Conservation (phyloP, 2,888 invertebrate species). For the Cerastis leucographa region DNA sequence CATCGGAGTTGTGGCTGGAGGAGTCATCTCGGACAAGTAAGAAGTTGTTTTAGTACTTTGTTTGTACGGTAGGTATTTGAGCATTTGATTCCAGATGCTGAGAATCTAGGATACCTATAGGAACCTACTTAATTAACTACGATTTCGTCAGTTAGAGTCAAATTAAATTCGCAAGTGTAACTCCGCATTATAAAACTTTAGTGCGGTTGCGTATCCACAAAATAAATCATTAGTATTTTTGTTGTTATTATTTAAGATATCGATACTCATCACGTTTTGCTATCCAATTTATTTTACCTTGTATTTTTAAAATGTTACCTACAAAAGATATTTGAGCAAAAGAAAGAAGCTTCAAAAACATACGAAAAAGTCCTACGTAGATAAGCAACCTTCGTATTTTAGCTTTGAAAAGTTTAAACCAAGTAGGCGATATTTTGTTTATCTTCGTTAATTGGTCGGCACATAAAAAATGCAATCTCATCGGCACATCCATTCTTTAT, state of each 20-base stretch:
- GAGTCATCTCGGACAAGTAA: slow-evolving; percentile 94
- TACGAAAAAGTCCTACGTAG: neutral
- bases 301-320: neutral
- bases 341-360: neutral
- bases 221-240: neutral
- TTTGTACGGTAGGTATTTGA: neutral
- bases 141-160: neutral
- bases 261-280: neutral
- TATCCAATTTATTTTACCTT: neutral
- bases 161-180: neutral
- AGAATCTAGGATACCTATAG: neutral
- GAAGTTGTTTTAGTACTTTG: neutral
- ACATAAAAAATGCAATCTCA: slow-evolving; percentile 25
- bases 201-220: neutral
- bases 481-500: slow-evolving; percentile 1
- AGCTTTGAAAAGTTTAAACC: neutral
- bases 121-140: neutral
- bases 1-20: slow-evolving; percentile 93
- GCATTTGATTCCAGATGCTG: neutral
- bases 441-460: slow-evolving; percentile 21
- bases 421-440: slow-evolving; percentile 24
- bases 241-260: neutral
- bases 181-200: too few species aligned
- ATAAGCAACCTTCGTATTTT: neutral
- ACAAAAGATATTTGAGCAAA: neutral